Evolutionary conservation across 2,888 invertebrate genomes (phyloP).

Genomic region (Ecdyonurus torrentis): DNA sequence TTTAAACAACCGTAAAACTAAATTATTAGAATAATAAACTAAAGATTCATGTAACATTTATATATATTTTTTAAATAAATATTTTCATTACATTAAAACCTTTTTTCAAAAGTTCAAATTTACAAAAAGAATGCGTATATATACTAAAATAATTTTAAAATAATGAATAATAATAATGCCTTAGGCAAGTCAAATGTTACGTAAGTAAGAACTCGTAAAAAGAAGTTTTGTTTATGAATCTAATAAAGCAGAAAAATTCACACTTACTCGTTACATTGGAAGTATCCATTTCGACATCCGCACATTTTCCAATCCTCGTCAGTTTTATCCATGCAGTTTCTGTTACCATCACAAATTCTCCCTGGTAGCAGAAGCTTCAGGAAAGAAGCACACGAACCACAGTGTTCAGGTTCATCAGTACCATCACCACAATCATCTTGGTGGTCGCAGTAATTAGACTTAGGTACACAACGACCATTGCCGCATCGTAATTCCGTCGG

Average conservation of each 20-base stretch:
- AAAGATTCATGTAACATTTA: too few species aligned
- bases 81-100: too few species aligned
- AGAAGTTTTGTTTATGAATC: neutral
- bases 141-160: too few species aligned
- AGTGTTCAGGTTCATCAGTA: constrained; percentile 49
- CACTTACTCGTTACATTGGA: constrained; percentile 34
- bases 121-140: too few species aligned
- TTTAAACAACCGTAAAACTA: too few species aligned
- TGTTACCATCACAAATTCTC: constrained; percentile 55
- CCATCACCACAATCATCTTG: constrained; percentile 49
- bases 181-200: neutral
- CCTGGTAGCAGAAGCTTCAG: constrained; percentile 43
- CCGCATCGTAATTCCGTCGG: constrained; percentile 46
- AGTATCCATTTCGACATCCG: constrained; percentile 35
- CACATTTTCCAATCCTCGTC: constrained; percentile 55
- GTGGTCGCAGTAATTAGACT: constrained; percentile 49
- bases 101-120: too few species aligned
- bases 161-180: neutral
- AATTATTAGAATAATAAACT: too few species aligned
- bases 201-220: neutral
- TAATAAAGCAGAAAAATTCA: neutral
- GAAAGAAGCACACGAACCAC: constrained; percentile 46
- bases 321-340: constrained; percentile 58
- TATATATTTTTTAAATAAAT: too few species aligned
- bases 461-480: constrained; percentile 48